phyloP scores from a whole-genome alignment of 2,113 vertebrate genomes.

The Polypterus senegalus region DNA sequence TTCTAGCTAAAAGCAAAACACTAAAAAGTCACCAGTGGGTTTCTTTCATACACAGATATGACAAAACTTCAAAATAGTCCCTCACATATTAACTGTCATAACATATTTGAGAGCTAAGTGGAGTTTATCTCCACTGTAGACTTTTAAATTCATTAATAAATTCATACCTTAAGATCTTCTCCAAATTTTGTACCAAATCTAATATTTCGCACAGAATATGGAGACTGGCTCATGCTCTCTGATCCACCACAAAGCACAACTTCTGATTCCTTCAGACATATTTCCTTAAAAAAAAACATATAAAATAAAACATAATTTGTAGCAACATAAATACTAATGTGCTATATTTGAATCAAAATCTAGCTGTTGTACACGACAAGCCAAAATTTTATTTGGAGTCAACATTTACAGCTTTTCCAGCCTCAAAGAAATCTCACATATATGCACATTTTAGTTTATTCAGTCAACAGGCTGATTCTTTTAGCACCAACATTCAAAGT shows the following conservation, averaged over 20 bases:
- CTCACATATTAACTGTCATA: too few relatives aligned
- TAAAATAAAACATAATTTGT: slow-evolving; percentile 1
- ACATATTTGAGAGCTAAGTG: too few relatives aligned
- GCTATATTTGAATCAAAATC: too few relatives aligned
- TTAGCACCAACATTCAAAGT: too few relatives aligned
- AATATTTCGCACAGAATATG: slow-evolving; percentile 69
- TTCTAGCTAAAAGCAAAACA: slow-evolving; percentile 57
- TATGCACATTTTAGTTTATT: too few relatives aligned
- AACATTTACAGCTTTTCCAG: too few relatives aligned
- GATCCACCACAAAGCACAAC: slow-evolving; percentile 83
- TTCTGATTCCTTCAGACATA: slow-evolving; percentile 76
- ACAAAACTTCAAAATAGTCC: too few relatives aligned
- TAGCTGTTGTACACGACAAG: too few relatives aligned
- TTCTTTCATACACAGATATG: not conserved
- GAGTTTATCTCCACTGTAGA: too few relatives aligned
- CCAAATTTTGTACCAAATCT: slow-evolving; percentile 86
- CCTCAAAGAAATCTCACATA: too few relatives aligned
- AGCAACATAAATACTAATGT: not conserved
- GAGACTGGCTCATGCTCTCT: slow-evolving; percentile 89
- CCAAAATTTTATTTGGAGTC: too few relatives aligned
- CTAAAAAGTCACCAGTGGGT: not conserved
- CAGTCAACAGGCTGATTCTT: too few relatives aligned
- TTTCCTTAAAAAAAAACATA: slow-evolving; percentile 62
- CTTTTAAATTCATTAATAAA: not conserved
- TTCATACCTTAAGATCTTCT: slow-evolving; percentile 68